Evolutionary conservation across 1,140 invertebrate genomes (phyloP), one percentile per base, ranked within the genome.

Genomic region (Sitophilus oryzae): DNA sequence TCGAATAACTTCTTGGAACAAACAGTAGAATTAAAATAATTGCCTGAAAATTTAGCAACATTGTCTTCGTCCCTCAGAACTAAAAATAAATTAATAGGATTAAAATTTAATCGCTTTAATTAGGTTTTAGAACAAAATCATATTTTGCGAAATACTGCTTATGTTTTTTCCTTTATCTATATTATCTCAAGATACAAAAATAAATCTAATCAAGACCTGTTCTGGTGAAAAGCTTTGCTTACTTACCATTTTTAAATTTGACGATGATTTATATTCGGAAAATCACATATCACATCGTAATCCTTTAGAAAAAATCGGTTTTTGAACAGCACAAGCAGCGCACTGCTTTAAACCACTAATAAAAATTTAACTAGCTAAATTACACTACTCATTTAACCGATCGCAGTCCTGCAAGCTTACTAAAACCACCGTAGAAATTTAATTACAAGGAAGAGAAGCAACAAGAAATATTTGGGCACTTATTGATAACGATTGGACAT

Each of bases 321-420:
- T 40, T 20, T 10, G 14, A 36, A 47, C 48, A 46, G 43, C 42
- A 30, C 43, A 40, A 25, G 9, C 38, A 30, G 16, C 56, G 47
- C 43, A 36, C 37, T 34, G 38, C 16, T 37, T 47, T 58, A 34
- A 34, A 25, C 35, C 49, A 56, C 51, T 52, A 64, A 64, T 56
- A 52, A 59, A 56, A 64, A 41, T 43, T 64, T 64, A 64, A 64
- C 62, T 59, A 58, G 53, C 60, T 64, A 55, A 64, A 64, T 64
- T 64, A 51, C 59, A 52, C 44, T 58, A 61, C 57, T 53, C 58
- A 54, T 45, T 52, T 18, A 57, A 52, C 34, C 37, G 49, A 45
- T 50, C 49, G n/a, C 25, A 19, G 20, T 16, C 48, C 20, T 18
- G 19, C 35, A 35, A 18, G 19, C 19, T 19, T 37, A 34, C 37